Evolutionary conservation across 2,797 vertebrate species (phyloP).

Genomic region (Pseudochromis fuscus): DNA sequence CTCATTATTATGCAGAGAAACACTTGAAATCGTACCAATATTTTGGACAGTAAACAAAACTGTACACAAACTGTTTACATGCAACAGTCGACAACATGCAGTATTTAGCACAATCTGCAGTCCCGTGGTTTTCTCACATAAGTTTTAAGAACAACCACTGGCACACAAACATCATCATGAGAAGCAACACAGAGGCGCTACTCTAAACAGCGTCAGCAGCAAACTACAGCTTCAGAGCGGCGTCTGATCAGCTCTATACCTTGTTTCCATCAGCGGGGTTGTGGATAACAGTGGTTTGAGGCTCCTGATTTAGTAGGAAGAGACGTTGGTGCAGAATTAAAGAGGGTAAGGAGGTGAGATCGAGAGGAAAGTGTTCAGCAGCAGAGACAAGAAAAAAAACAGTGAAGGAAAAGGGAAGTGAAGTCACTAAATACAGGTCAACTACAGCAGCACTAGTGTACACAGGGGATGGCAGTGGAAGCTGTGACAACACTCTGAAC

Average conservation of each 20-base stretch:
- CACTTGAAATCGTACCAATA: not conserved
- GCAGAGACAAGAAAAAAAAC: not conserved
- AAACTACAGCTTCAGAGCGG: slow-evolving; percentile 44
- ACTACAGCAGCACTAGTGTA: slow-evolving; percentile 7
- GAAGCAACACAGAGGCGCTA: slow-evolving; percentile 50
- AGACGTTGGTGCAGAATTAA: slow-evolving; percentile 73
- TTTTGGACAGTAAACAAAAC: not conserved
- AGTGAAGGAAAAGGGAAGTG: not conserved
- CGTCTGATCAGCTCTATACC: slow-evolving; percentile 85
- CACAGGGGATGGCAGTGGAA: slow-evolving; percentile 21
- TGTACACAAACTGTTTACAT: slow-evolving; percentile 28
- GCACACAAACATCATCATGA: slow-evolving; percentile 38
- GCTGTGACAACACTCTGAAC: slow-evolving; percentile 1
- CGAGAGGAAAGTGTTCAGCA: slow-evolving; percentile 9
- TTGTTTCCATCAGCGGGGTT: slow-evolving; percentile 98
- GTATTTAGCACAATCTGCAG: not conserved
- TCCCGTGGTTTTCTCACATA: not conserved
- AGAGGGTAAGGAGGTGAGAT: slow-evolving; percentile 66
- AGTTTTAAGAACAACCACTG: not conserved
- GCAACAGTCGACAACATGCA: slow-evolving; percentile 49
- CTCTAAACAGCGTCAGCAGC: slow-evolving; percentile 23
- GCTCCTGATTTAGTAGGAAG: slow-evolving; percentile 91
- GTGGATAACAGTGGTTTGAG: slow-evolving; percentile 99
- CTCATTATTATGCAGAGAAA: not conserved
- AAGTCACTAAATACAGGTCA: not conserved